These are phyloP conservation scores for Andricus grossulariae DNA, from an alignment of 1,140 invertebrate species.

Conservation along the genomic window DNA sequence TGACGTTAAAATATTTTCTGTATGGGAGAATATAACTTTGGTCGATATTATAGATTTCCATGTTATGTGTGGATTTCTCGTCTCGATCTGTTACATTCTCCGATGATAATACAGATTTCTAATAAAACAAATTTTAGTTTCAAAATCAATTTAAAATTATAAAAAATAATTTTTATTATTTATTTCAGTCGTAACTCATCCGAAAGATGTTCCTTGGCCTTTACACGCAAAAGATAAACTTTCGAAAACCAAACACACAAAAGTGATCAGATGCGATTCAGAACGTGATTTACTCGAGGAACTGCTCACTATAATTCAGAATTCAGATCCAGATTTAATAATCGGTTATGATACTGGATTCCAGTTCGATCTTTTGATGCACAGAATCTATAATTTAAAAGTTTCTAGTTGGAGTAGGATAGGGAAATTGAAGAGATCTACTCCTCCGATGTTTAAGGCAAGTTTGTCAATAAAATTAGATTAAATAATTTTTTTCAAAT, in stretches of 20 bases:
- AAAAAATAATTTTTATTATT: slow-evolving; percentile 51
- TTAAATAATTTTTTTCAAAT: slow-evolving; percentile 17
- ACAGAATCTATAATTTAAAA: slow-evolving; percentile 85
- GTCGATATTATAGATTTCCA: too few relatives aligned
- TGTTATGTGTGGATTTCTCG: too few relatives aligned
- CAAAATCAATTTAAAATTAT: slow-evolving; percentile 4
- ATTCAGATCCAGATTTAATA: slow-evolving; percentile 94
- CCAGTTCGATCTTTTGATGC: slow-evolving; percentile 91
- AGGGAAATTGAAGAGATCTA: slow-evolving; percentile 86
- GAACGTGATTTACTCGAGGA: slow-evolving; percentile 91
- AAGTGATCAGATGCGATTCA: slow-evolving; percentile 88
- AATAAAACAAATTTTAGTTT: too few relatives aligned
- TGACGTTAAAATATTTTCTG: too few relatives aligned
- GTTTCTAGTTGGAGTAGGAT: slow-evolving; percentile 94
- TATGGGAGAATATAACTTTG: too few relatives aligned
- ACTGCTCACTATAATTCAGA: slow-evolving; percentile 89
- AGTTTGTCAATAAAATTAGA: neutral
- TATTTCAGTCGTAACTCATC: slow-evolving; percentile 86
- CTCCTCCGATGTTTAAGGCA: slow-evolving; percentile 60
- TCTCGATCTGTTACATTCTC: too few relatives aligned
- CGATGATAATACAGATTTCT: too few relatives aligned
- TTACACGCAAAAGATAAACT: slow-evolving; percentile 83
- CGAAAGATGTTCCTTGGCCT: slow-evolving; percentile 87
- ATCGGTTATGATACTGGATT: slow-evolving; percentile 95
- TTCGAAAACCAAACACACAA: slow-evolving; percentile 81